Base-by-base conservation (phyloP, 1,140 invertebrate genomes). In the Macrobrachium rosenbergii region DNA sequence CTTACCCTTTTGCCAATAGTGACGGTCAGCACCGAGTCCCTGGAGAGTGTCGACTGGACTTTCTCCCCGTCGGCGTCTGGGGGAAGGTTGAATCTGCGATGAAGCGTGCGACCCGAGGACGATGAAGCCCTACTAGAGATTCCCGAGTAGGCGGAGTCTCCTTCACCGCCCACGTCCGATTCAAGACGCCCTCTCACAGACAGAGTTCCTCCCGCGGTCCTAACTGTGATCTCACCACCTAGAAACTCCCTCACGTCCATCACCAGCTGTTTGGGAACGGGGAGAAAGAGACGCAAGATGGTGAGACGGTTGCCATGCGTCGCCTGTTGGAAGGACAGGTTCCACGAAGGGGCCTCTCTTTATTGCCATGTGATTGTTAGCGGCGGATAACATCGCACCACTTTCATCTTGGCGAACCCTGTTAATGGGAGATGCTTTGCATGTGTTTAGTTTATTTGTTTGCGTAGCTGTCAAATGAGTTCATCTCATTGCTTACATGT, bases 221-320 rank as follows among this genome's bases (percentile, higher is more conserved):
- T 69, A 7, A 90, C 89, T n/a, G 89, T 90, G 59, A 90, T 77
- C 64, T 88, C 89, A 11, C 89, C 89, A 3, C 89, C 89, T 16
- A 83, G 80, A 73, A 90, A 90, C 43, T 90, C 89, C 16, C 87
- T 45, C 5, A 90, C 89, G 80, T 90, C 89, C 89, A 90, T 90
- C 75, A 90, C 89, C 80, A 90, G 75, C 89, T 90, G 80, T 77
- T 19, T 21, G 8, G 43, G 17, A 64, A 67, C 16, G 80, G 43
- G 12, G 60, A 11, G 63, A 28, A 45, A n/a, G 45, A 23, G 62
- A 64, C 0, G 77, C 60, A 23, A 2, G 17, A 72, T 43, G 10
- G 82, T 19, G 59, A 19, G 28, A 17, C 23, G 21, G 69, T 28
- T 17, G 52, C 23, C 69, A 43, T 43, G 67, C 21, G 69, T 28